Evolutionary conservation across 2,888 invertebrate genomes (phyloP).

Genomic region (Polydrusus tereticollis): DNA sequence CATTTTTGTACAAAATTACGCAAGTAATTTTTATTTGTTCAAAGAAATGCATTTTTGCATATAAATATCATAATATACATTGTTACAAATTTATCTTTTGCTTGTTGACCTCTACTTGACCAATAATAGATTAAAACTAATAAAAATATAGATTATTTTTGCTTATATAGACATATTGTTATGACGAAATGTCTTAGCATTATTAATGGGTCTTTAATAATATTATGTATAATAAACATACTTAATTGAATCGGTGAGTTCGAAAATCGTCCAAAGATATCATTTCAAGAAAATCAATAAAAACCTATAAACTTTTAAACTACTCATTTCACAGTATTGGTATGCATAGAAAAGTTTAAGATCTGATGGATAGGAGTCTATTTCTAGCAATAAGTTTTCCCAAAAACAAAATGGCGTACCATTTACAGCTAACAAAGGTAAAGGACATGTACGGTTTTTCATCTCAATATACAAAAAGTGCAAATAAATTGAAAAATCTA

Average conservation of each 20-base stretch:
- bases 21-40: too few relatives aligned
- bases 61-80: too few relatives aligned
- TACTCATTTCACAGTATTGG: slow-evolving; percentile 17
- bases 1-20: too few relatives aligned
- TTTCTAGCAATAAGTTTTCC: slow-evolving; percentile 22
- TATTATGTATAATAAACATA: too few relatives aligned
- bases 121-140: too few relatives aligned
- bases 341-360: slow-evolving; percentile 35
- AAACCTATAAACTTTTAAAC: slow-evolving; percentile 32
- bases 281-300: slow-evolving; percentile 24
- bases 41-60: too few relatives aligned
- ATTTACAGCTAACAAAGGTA: slow-evolving; percentile 29
- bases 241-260: slow-evolving; percentile 41
- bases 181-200: too few relatives aligned
- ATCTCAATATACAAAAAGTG: background rate
- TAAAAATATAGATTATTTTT: too few relatives aligned
- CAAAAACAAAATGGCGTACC: slow-evolving; percentile 19
- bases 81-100: too few relatives aligned
- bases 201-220: too few relatives aligned
- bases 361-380: slow-evolving; percentile 32
- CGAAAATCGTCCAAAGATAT: slow-evolving; percentile 37
- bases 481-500: background rate
- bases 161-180: too few relatives aligned
- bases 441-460: slow-evolving; percentile 23
- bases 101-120: too few relatives aligned